Evolutionary conservation across 2,113 vertebrate genomes (phyloP), one percentile per base, ranked within the genome.

Genomic region (Castor canadensis): DNA sequence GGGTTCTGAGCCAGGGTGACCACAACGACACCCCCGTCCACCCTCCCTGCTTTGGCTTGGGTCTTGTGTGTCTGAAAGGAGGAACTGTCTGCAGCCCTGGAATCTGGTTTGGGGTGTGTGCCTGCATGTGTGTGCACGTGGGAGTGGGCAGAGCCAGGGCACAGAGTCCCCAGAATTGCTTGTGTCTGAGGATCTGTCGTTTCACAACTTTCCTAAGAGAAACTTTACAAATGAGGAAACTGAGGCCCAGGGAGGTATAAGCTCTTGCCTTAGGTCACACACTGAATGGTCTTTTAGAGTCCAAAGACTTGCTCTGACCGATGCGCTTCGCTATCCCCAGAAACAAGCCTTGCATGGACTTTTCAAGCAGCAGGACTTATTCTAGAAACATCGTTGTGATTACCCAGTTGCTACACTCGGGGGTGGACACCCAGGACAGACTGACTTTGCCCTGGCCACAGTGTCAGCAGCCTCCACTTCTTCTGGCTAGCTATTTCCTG

Each of bases 61-160:
- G 76, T 93, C 96, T 67, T 15, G 60, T 24, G 79, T 28, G 86
- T 83, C 60, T 38, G 32, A 71, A 95, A 96, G 43, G 75, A 66
- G 91, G 97, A 97, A 97, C 52, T 2, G 43, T 12, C 67, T 30
- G 0, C 32, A 6, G 1, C 28, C 45, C 60, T 6, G 4, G 28
- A 13, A 28, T 71, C 52, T 45, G 92, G 49, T 5, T 32, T 19
- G 73, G 56, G 17, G 10, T 20, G 84, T 24, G 28, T 30, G 60
- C 15, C 4, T 22, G 38, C 24, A 81, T 32, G 9, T 24, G 38
- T 32, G 19, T 54, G 58, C 38, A 58, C 67, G 35, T 72, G 19
- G 22, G 22, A 32, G 45, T n/a, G 5, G 30, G 43, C 38, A 45
- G 17, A 72, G 26, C 35, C 6, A 22, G 62, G 58, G 20, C 60